A percentile compares a stretch with the other conserved stretches of the same genome.
Conservation (phyloP, 1,140 invertebrate genomes). For the Araneus ventricosus region DNA sequence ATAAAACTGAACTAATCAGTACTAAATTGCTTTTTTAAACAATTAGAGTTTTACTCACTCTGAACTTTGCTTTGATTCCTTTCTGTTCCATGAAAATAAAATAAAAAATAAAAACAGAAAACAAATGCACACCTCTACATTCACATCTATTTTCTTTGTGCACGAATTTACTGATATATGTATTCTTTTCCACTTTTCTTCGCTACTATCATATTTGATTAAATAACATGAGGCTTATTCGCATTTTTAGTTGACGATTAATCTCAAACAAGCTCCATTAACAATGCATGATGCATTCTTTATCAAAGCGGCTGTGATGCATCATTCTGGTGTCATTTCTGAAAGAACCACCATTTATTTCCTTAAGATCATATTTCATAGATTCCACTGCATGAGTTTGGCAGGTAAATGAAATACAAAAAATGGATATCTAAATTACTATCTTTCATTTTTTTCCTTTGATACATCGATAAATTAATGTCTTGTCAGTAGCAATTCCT, state of each 20-base stretch:
- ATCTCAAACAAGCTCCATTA: neutral
- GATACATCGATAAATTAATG: neutral
- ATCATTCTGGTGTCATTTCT: neutral
- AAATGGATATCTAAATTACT: neutral
- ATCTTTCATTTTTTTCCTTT: neutral
- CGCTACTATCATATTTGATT: neutral
- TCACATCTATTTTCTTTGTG: no score
- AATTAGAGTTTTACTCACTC: no score
- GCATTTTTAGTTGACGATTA: neutral
- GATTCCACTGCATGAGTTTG: neutral
- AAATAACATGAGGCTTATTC: neutral
- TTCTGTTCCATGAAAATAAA: no score
- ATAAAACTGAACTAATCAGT: no score
- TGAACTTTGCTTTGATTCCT: no score
- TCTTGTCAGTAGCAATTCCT: neutral
- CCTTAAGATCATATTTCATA: neutral
- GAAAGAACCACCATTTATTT: neutral
- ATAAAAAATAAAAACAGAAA: no score
- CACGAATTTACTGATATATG: neutral
- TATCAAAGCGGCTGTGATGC: neutral
- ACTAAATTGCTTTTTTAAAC: no score
- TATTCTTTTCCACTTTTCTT: no score
- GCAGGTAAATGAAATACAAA: neutral
- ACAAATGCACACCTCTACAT: no score
- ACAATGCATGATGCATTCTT: slow-evolving; percentile 11